Percentiles rank a stretch among this genome's conserved stretches.
These are phyloP conservation scores for Mirounga angustirostris DNA, from an alignment of 2,113 vertebrate genomes.

Conservation along the genomic window DNA sequence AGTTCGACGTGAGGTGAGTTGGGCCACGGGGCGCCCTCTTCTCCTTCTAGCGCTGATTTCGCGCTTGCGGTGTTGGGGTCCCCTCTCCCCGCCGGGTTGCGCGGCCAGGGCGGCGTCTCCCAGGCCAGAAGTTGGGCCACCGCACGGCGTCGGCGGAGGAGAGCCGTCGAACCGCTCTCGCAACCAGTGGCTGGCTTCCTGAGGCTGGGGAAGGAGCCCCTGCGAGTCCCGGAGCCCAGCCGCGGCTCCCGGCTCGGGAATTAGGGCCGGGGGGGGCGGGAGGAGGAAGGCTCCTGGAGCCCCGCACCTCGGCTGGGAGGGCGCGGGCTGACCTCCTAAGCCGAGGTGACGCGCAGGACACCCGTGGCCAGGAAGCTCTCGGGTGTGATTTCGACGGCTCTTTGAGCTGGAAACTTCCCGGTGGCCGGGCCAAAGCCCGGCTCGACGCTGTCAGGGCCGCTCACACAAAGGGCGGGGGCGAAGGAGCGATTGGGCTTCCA, in stretches of 20 bases:
- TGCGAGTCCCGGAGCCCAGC: background rate
- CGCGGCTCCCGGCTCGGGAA: background rate
- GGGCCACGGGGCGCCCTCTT: background rate
- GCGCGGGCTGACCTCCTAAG: background rate
- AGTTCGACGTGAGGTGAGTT: slow-evolving; percentile 95
- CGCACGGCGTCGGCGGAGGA: background rate
- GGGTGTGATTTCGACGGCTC: background rate
- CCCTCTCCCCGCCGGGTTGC: too few species aligned
- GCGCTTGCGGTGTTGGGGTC: background rate
- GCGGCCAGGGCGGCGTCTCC: background rate
- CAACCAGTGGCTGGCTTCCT: background rate
- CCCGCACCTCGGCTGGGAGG: background rate
- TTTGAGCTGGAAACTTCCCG: background rate
- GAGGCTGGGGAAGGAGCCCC: background rate
- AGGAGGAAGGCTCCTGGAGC: background rate
- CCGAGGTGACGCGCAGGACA: background rate
- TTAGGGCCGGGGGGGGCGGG: background rate
- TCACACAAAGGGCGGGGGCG: background rate
- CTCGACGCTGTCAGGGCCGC: background rate
- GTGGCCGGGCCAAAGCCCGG: background rate
- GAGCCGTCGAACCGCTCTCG: background rate
- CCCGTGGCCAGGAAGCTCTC: background rate
- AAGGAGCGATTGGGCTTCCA: too few species aligned
- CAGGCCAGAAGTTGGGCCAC: background rate
- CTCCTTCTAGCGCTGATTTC: background rate